phyloP scores from a whole-genome alignment of 37 sponge, comb jelly and placozoan species.

The Ianthella basta region DNA sequence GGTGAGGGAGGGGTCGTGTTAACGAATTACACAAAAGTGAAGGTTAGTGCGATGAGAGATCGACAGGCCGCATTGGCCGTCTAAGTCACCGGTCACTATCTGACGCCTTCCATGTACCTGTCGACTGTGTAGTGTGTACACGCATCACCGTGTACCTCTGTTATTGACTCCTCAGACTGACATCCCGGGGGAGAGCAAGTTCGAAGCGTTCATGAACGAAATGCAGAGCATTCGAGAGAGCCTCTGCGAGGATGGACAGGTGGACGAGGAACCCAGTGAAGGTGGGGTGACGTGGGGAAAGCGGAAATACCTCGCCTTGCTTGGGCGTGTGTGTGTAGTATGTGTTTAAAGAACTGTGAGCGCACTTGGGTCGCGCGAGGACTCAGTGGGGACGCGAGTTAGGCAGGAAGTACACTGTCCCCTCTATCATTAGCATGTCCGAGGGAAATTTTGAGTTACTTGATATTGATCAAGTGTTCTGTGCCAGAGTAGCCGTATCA shows the following conservation, averaged over 20 bases:
- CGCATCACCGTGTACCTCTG: neutral
- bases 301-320: too few relatives aligned
- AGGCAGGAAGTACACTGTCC: neutral
- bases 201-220: conserved; percentile 20
- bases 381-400: neutral
- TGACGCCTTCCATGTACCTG: too few relatives aligned
- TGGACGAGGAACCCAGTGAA: conserved; percentile 3
- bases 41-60: too few relatives aligned
- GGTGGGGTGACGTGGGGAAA: neutral
- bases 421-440: too few relatives aligned
- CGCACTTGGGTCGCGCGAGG: neutral
- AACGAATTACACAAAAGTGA: too few relatives aligned
- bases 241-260: neutral
- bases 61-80: too few relatives aligned
- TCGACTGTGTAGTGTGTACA: too few relatives aligned
- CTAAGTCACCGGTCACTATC: too few relatives aligned
- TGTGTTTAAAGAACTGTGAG: too few relatives aligned
- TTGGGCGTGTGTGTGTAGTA: too few relatives aligned
- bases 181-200: conserved; percentile 25
- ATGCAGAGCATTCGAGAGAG: conserved; percentile 29
- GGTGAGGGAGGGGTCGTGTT: too few relatives aligned
- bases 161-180: conserved; percentile 8
- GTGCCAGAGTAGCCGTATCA: too few relatives aligned
- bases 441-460: neutral
- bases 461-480: conserved; percentile 19